Evolutionary conservation across 37 sponge, comb jelly and placozoan species (phyloP).

Genomic region (Amphimedon queenslandica): DNA sequence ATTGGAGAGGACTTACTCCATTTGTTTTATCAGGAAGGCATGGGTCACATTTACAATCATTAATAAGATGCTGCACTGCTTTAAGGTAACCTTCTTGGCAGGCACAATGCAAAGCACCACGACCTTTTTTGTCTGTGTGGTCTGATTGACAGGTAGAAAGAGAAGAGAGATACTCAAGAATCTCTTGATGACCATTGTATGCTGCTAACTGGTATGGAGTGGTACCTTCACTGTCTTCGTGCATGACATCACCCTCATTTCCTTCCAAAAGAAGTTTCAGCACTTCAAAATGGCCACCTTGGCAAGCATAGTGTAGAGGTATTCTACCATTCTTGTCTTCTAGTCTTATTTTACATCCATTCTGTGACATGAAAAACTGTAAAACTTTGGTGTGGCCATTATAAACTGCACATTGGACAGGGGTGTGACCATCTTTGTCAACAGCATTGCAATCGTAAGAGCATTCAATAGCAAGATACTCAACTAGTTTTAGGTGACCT

Average conservation of each 20-base stretch:
- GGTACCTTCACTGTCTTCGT: conserved; percentile 25
- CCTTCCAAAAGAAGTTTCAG: conserved; percentile 22
- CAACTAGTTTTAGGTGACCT: conserved; percentile 25
- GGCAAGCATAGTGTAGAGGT: conserved; percentile 36
- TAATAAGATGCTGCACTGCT: conserved; percentile 29
- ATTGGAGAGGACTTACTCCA: conserved; percentile 35
- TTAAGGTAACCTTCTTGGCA: conserved; percentile 57
- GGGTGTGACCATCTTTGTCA: conserved; percentile 43
- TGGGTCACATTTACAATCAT: background rate
- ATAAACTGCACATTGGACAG: conserved; percentile 41
- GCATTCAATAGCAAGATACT: conserved; percentile 32
- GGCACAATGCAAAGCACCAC: conserved; percentile 59
- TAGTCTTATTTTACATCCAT: conserved; percentile 10
- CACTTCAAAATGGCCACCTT: conserved; percentile 30
- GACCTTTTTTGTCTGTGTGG: conserved; percentile 22
- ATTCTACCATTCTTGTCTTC: conserved; percentile 19
- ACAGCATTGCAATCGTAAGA: conserved; percentile 19
- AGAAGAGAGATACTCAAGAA: conserved; percentile 19
- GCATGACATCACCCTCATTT: conserved; percentile 7
- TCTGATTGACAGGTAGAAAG: background rate
- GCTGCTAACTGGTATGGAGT: conserved; percentile 36
- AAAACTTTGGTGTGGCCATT: conserved; percentile 30
- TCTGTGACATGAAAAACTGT: conserved; percentile 14
- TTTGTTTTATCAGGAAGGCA: background rate
- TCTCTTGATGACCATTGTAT: conserved; percentile 18